phyloP scores from a whole-genome alignment of 2,797 vertebrate species.

The Cirrhinus molitorella region DNA sequence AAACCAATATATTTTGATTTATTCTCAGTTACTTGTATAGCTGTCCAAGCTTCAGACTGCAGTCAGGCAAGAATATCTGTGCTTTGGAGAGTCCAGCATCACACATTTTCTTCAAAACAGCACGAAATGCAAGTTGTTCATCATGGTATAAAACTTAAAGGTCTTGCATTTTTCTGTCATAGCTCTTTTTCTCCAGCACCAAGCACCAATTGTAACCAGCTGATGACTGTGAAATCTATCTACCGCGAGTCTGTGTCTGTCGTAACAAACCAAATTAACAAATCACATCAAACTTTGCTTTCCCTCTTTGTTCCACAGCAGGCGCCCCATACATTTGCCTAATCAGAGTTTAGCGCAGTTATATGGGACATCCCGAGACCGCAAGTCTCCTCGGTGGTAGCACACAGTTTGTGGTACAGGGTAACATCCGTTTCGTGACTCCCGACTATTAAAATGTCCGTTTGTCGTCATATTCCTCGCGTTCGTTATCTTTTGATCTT shows the following conservation, averaged over 20 bases:
- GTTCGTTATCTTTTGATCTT: slow-evolving; percentile 28
- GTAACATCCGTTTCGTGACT: slow-evolving; percentile 37
- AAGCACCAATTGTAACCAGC: neutral
- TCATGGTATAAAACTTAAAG: neutral
- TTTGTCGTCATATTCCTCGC: slow-evolving; percentile 39
- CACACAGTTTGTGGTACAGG: slow-evolving; percentile 2
- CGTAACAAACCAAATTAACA: neutral
- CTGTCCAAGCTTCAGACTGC: neutral
- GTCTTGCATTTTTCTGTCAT: neutral
- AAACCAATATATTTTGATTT: neutral
- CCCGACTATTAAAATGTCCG: slow-evolving; percentile 24
- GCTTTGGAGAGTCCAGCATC: neutral
- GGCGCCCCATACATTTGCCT: neutral
- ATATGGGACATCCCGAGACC: slow-evolving; percentile 48
- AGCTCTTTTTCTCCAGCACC: neutral
- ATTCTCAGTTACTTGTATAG: neutral
- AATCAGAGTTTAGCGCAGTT: slow-evolving; percentile 21
- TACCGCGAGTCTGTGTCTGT: neutral
- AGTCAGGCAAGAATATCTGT: neutral
- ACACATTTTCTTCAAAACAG: slow-evolving; percentile 10
- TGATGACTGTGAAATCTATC: neutral
- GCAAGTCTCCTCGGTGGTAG: slow-evolving; percentile 1
- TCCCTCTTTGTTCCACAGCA: slow-evolving; percentile 28
- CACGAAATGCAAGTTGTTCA: neutral
- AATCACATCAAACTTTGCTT: slow-evolving; percentile 36